Evolutionary conservation across 1,140 invertebrate genomes (phyloP), one percentile per base, ranked within the genome.

Genomic region (Luehdorfia chinensis): DNA sequence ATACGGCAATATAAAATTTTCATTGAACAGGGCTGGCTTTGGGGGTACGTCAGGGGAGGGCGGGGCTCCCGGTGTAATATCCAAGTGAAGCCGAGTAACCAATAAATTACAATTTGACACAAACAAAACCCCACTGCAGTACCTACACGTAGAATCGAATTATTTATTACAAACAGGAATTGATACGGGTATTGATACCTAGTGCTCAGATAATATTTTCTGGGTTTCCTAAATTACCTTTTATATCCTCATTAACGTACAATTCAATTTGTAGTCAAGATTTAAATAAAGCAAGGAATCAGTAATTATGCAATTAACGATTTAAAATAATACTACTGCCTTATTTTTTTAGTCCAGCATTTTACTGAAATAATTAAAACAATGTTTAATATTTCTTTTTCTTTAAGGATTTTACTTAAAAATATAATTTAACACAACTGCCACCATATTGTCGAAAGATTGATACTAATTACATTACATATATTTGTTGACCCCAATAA

Each of bases 81-180:
- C 73, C 70, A 73, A 80, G 75, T 73, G 64, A 72, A 69, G 64
- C 64, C 66, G 69, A 70, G 71, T 70, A 76, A 72, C 74, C 75
- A 68, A 83, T 83, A 83, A 78, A 83, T 83, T 83, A 83, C 75
- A 78, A 78, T 79, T 83, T 83, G 74, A 83, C 75, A 75, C 67
- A 77, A 79, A 83, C 75, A 83, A 83, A 78, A 76, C 72, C 72
- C 73, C 66, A 66, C 69, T 63, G 61, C 55, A 60, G 57, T 60
- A 43, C 39, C 39, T 43, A 69, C 68, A 71, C 65, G 72, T 66
- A 62, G 64, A 60, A 54, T 50, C 49, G 75, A 76, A 79, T 79
- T 76, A 79, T 79, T 79, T 83, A 83, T 83, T 68, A 56, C 71
- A 60, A 69, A 69, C 51, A 59, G 54, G 50, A 30, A 36, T 50